Conservation (phyloP, 2,113 vertebrate species). For the Sebastes fasciatus region DNA sequence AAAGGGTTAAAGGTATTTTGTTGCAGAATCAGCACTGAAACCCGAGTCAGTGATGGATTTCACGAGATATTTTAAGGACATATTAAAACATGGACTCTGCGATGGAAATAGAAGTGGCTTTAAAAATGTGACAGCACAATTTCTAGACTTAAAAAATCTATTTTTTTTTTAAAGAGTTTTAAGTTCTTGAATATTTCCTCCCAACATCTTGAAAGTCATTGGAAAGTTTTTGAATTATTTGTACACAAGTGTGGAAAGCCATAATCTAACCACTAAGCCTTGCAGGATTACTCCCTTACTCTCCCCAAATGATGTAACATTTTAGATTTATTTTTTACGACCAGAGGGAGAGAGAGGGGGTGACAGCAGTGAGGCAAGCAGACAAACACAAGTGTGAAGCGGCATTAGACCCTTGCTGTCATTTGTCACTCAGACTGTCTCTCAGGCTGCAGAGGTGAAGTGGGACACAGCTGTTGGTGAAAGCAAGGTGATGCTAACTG, state of each 20-base stretch:
- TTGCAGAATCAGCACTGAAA: neutral
- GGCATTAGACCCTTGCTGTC: constrained; percentile 57
- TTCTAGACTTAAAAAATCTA: neutral
- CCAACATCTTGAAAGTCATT: constrained; percentile 9
- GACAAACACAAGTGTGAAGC: constrained; percentile 49
- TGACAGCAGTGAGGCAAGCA: constrained; percentile 26
- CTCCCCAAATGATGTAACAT: neutral
- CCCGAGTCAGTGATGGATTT: neutral
- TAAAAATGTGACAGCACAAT: neutral
- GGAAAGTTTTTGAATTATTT: neutral
- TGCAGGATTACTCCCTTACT: constrained; percentile 18
- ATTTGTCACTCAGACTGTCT: constrained; percentile 66
- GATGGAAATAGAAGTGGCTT: neutral
- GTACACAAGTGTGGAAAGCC: neutral
- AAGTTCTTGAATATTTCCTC: constrained; percentile 6
- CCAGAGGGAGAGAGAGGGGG: neutral
- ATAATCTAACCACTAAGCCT: constrained; percentile 25
- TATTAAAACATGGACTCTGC: neutral
- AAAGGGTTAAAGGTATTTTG: neutral
- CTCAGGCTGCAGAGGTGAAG: constrained; percentile 59
- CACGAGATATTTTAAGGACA: neutral
- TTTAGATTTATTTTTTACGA: constrained; percentile 21
- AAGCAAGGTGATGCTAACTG: constrained; percentile 67
- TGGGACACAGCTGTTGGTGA: constrained; percentile 63
- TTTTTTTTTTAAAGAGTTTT: neutral